These are phyloP conservation scores for Drosophila elegans DNA, from an alignment of 1,140 invertebrate species.

Conservation along the genomic window DNA sequence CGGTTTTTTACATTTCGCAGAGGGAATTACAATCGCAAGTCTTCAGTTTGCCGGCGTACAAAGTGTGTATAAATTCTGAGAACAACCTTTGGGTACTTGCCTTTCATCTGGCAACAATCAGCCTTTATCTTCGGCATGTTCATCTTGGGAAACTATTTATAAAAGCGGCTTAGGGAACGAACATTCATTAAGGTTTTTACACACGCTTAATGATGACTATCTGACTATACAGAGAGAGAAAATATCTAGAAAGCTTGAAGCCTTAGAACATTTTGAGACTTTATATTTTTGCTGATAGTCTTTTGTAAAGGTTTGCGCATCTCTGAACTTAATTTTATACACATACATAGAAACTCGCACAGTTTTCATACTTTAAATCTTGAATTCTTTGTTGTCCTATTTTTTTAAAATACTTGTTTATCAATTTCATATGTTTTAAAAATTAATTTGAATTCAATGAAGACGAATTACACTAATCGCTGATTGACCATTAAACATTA, in stretches of 20 bases:
- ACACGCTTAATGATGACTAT: constrained; percentile 32
- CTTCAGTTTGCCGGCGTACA: neutral
- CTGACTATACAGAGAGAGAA: constrained; percentile 14
- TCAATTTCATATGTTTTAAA: no score
- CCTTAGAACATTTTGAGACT: neutral
- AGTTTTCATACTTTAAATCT: no score
- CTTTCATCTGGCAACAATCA: constrained; percentile 41
- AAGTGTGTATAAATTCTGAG: constrained; percentile 29
- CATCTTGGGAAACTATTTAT: constrained; percentile 40
- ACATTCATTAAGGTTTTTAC: constrained; percentile 27
- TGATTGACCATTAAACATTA: no score
- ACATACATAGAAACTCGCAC: no score
- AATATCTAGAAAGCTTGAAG: neutral
- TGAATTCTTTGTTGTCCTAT: no score
- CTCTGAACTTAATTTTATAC: no score
- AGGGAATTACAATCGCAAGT: constrained; percentile 14
- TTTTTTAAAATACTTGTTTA: no score
- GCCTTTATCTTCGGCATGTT: constrained; percentile 29
- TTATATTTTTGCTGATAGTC: no score
- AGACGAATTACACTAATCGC: no score
- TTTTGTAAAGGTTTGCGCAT: no score
- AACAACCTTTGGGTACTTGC: constrained; percentile 32
- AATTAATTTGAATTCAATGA: no score
- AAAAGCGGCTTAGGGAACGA: constrained; percentile 8
- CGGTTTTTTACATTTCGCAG: constrained; percentile 12